Conservation (phyloP, 1,140 invertebrate species). For the Chelonus insularis region DNA sequence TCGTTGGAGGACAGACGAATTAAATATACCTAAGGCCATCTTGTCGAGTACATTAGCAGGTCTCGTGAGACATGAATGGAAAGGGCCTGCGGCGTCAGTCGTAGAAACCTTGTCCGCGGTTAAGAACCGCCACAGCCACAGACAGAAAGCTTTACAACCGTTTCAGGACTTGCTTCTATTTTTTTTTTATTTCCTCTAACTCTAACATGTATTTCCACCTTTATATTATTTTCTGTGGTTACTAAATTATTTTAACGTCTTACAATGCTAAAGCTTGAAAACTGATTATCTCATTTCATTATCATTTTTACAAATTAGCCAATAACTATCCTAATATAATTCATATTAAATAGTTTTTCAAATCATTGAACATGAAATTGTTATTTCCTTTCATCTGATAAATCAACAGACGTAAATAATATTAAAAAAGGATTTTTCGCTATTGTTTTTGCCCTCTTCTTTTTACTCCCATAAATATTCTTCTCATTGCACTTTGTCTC, state of each 20-base stretch:
- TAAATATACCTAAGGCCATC: slow-evolving; percentile 2
- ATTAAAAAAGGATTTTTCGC: slow-evolving; percentile 39
- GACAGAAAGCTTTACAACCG: slow-evolving; percentile 56
- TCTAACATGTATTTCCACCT: slow-evolving; percentile 27
- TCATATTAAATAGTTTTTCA: too few relatives aligned
- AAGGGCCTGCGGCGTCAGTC: neutral
- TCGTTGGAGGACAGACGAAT: neutral
- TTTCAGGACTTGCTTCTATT: slow-evolving; percentile 26
- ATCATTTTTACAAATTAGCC: neutral
- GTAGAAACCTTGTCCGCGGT: neutral
- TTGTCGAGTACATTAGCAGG: slow-evolving; percentile 10
- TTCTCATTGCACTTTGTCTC: slow-evolving; percentile 1
- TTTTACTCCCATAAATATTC: neutral
- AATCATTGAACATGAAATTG: slow-evolving; percentile 46
- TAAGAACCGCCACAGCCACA: slow-evolving; percentile 40
- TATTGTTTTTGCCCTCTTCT: neutral
- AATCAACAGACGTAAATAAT: slow-evolving; percentile 59
- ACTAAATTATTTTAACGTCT: slow-evolving; percentile 53
- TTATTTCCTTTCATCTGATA: slow-evolving; percentile 53
- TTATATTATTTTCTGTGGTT: slow-evolving; percentile 54
- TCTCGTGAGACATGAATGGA: slow-evolving; percentile 16
- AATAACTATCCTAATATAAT: too few relatives aligned
- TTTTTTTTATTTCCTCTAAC: neutral
- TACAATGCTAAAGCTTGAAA: slow-evolving; percentile 40
- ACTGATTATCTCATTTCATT: slow-evolving; percentile 22